A percentile compares a stretch with the other conserved stretches of the same genome.
These are phyloP conservation scores for Megastigmus dorsalis DNA, from an alignment of 2,888 invertebrate species.

Conservation along the genomic window DNA sequence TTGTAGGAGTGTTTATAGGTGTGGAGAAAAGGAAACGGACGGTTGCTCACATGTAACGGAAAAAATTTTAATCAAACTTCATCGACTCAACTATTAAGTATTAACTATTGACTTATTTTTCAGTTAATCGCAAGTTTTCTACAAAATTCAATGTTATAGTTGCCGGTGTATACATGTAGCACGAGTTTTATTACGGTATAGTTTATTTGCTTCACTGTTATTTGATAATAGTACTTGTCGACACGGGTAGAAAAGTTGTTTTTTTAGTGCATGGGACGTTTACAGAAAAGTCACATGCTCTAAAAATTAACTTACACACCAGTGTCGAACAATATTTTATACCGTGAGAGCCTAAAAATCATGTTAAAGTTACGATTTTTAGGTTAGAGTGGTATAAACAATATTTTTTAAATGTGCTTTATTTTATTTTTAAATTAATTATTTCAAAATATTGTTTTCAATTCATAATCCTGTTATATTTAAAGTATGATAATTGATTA, in stretches of 20 bases:
- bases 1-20: conserved; percentile 25
- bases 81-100: neutral
- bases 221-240: too few species aligned
- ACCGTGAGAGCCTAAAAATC: too few species aligned
- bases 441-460: neutral
- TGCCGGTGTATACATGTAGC: too few species aligned
- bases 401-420: neutral
- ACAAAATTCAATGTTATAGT: neutral
- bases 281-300: too few species aligned
- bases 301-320: too few species aligned
- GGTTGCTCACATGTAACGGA: conserved; percentile 2
- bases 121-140: neutral
- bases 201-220: too few species aligned
- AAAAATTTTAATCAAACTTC: conserved; percentile 13
- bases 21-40: conserved; percentile 3
- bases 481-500: neutral
- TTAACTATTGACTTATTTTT: neutral
- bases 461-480: neutral
- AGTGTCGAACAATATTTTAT: too few species aligned
- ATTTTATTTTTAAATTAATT: neutral
- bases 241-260: too few species aligned
- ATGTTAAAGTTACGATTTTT: neutral
- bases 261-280: too few species aligned
- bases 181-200: too few species aligned
- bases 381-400: neutral